A percentile compares a stretch with the other conserved stretches of the same genome.
phyloP scores from a whole-genome alignment of 2,113 vertebrate genomes.

The Acanthochromis polyacanthus region DNA sequence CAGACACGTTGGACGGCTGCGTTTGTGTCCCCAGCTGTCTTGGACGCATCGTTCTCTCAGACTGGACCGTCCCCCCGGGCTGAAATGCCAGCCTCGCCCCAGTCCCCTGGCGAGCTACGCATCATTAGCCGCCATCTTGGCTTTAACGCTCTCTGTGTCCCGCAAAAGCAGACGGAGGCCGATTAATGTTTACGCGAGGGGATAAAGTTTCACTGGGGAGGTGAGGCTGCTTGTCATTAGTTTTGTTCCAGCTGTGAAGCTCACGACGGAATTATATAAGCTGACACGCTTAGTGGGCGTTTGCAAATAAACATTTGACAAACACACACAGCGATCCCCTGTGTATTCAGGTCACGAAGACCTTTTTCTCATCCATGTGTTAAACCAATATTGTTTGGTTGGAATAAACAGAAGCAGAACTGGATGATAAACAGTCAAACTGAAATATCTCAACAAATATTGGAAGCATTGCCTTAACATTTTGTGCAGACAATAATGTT shows the following conservation, averaged over 20 bases:
- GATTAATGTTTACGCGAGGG: background rate
- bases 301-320: background rate
- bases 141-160: conserved; percentile 15
- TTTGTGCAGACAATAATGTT: too few species aligned
- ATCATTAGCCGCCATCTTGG: conserved; percentile 59
- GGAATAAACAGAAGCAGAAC: too few species aligned
- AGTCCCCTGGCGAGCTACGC: conserved; percentile 30
- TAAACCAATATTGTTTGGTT: too few species aligned
- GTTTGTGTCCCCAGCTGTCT: conserved; percentile 48
- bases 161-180: conserved; percentile 5
- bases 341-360: too few species aligned
- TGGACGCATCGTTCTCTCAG: conserved; percentile 24
- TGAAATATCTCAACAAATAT: too few species aligned
- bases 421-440: too few species aligned
- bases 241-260: conserved; percentile 9
- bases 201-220: too few species aligned
- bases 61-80: background rate
- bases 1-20: conserved; percentile 17
- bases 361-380: too few species aligned
- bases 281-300: background rate
- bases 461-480: too few species aligned
- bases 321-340: too few species aligned
- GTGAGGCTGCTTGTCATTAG: conserved; percentile 7
- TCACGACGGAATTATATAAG: background rate
- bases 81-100: conserved; percentile 27